A percentile compares a stretch with the other conserved stretches of the same genome.
Conservation (phyloP, 2,888 invertebrate species). For the Pristionchus fissidentatus region DNA sequence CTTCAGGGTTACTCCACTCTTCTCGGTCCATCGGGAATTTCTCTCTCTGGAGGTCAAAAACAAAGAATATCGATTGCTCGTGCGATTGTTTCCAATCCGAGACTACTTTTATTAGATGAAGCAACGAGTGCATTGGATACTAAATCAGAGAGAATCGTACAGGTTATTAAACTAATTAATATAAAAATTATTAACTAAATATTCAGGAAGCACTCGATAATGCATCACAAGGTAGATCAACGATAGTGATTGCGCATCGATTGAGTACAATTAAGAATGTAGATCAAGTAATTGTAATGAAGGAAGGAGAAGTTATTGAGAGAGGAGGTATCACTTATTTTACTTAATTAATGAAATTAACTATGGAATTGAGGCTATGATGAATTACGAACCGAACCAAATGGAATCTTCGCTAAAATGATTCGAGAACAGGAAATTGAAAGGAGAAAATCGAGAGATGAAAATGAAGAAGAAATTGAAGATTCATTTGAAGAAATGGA, state of each 20-base stretch:
- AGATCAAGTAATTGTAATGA: background rate
- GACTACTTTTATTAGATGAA: background rate
- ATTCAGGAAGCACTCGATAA: background rate
- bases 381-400: background rate
- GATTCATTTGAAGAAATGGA: no score
- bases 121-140: background rate
- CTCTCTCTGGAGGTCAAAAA: background rate
- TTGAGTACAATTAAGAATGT: background rate
- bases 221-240: background rate
- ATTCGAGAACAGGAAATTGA: background rate
- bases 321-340: no score
- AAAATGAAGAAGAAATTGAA: no score
- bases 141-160: background rate
- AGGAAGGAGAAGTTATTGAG: background rate
- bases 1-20: background rate
- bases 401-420: slow-evolving; percentile 4
- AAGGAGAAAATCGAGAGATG: no score
- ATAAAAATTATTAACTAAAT: no score
- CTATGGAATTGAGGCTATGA: no score
- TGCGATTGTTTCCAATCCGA: background rate
- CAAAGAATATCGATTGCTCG: background rate
- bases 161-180: no score
- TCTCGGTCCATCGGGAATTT: background rate
- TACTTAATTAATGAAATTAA: no score
- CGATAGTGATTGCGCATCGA: background rate